Conservation (phyloP, 1,140 invertebrate genomes). For the Linepithema humile region DNA sequence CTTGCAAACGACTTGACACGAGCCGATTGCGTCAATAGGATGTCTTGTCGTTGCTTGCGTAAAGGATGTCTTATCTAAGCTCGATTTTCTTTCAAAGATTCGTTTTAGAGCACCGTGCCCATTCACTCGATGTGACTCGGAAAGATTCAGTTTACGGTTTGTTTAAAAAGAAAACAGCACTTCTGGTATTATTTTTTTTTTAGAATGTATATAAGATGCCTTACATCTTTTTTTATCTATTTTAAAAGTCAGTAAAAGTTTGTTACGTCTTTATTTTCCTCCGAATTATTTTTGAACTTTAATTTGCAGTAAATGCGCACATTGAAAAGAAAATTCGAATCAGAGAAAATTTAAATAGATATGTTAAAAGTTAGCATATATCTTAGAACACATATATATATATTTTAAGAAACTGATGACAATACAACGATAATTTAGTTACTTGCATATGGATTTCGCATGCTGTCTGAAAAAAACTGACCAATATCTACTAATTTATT, state of each 20-base stretch:
- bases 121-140: neutral
- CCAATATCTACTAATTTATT: neutral
- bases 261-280: too few species aligned
- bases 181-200: neutral
- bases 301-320: too few species aligned
- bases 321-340: too few species aligned
- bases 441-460: neutral
- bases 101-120: too few species aligned
- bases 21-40: slow-evolving; percentile 46
- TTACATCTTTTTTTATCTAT: neutral
- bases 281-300: too few species aligned
- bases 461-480: neutral
- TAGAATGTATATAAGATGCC: neutral
- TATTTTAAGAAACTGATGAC: too few species aligned
- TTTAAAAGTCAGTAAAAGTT: too few species aligned
- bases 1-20: slow-evolving; percentile 60
- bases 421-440: neutral
- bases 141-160: neutral
- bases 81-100: neutral
- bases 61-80: slow-evolving; percentile 1
- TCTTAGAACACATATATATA: too few species aligned
- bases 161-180: neutral
- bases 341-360: neutral
- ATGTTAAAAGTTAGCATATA: neutral
- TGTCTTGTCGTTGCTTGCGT: neutral